phyloP scores from a whole-genome alignment of 2,797 vertebrate species.

The Echiichthys vipera region DNA sequence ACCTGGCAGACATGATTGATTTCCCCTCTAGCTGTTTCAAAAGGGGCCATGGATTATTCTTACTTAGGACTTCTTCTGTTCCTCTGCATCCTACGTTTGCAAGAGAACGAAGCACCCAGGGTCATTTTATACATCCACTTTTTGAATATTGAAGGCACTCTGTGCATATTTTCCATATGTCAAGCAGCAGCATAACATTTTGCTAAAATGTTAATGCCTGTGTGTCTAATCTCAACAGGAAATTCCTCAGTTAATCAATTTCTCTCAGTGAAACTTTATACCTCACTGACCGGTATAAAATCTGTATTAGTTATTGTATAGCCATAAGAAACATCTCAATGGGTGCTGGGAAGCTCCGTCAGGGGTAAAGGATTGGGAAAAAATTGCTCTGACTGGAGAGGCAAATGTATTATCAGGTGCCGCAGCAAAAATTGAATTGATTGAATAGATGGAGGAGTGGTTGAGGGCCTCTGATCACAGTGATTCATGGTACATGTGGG shows the following conservation, averaged over 20 bases:
- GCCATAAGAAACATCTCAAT: slow-evolving; percentile 29
- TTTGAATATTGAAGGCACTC: not conserved
- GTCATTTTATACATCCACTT: slow-evolving; percentile 13
- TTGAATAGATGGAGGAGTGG: slow-evolving; percentile 65
- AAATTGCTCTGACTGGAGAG: slow-evolving; percentile 54
- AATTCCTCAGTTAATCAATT: slow-evolving; percentile 17
- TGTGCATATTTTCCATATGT: slow-evolving; percentile 6
- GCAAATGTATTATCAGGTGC: slow-evolving; percentile 62
- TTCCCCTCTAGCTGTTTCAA: slow-evolving; percentile 33
- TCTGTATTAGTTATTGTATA: slow-evolving; percentile 19
- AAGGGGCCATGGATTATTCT: slow-evolving; percentile 40
- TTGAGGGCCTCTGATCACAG: slow-evolving; percentile 58
- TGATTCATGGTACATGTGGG: slow-evolving; percentile 74
- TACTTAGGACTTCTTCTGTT: slow-evolving; percentile 16
- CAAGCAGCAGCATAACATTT: slow-evolving; percentile 8
- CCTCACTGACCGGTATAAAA: slow-evolving; percentile 9
- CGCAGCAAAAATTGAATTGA: slow-evolving; percentile 65
- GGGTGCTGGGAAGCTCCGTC: slow-evolving; percentile 46
- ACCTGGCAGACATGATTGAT: slow-evolving; percentile 43
- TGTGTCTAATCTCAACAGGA: slow-evolving; percentile 5
- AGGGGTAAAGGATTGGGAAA: slow-evolving; percentile 61
- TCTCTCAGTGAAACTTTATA: slow-evolving; percentile 25
- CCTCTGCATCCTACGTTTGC: slow-evolving; percentile 2
- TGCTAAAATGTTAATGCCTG: not conserved
- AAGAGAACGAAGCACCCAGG: not conserved